A percentile compares a stretch with the other conserved stretches of the same genome.
phyloP scores from a whole-genome alignment of 1,140 invertebrate species.

The Calycopis cecrops region DNA sequence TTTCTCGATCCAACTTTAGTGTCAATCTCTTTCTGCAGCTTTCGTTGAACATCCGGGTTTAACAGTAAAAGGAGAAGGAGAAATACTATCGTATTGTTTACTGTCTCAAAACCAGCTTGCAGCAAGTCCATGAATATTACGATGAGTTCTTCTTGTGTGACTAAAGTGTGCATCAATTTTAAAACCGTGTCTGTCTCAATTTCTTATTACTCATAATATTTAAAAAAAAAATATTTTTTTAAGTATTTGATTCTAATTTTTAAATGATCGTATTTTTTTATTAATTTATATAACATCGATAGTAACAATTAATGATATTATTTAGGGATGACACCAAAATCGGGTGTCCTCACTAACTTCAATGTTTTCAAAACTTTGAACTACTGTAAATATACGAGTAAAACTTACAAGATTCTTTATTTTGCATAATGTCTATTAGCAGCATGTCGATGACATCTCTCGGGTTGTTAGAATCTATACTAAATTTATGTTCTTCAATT shows the following conservation, averaged over 20 bases:
- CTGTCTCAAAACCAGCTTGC: constrained; percentile 83
- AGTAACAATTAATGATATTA: too few species aligned
- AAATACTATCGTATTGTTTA: constrained; percentile 79
- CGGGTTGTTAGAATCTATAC: constrained; percentile 68
- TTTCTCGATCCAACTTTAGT: constrained; percentile 76
- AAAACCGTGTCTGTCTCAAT: too few species aligned
- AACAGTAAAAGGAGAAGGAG: constrained; percentile 79
- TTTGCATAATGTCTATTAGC: constrained; percentile 76
- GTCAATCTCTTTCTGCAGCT: constrained; percentile 82
- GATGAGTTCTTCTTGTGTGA: constrained; percentile 79
- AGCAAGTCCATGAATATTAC: constrained; percentile 82
- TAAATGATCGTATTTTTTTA: too few species aligned
- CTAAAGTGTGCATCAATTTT: constrained; percentile 31
- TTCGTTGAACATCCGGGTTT: constrained; percentile 79
- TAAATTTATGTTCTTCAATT: constrained; percentile 76
- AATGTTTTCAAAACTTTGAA: too few species aligned
- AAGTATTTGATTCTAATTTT: too few species aligned
- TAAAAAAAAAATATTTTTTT: too few species aligned
- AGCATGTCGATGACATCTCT: constrained; percentile 84
- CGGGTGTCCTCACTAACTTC: too few species aligned
- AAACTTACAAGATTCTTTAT: constrained; percentile 1
- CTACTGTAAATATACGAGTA: too few species aligned
- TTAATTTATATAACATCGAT: too few species aligned
- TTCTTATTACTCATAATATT: too few species aligned
- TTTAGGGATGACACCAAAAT: too few species aligned